Conservation (phyloP, 53 echinoderm and acorn worm genomes). For the Antedon mediterranea region DNA sequence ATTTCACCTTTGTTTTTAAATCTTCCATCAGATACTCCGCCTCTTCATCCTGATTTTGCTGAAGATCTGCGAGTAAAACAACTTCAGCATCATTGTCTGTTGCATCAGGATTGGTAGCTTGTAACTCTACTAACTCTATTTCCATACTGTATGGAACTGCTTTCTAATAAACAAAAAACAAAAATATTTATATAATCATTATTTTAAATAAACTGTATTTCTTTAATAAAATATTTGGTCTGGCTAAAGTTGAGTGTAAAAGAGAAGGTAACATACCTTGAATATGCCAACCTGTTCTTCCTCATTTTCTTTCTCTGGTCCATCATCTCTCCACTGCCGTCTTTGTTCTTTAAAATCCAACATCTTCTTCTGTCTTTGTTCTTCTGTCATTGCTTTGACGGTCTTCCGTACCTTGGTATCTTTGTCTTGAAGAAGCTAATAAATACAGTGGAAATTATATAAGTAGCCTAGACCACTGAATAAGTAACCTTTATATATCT, state of each 20-base stretch:
- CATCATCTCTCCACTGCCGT: slow-evolving; percentile 82
- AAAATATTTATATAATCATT: no score
- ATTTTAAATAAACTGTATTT: neutral
- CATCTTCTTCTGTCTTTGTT: slow-evolving; percentile 48
- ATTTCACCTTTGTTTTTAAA: slow-evolving; percentile 57
- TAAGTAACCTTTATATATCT: no score
- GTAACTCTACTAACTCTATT: slow-evolving; percentile 29
- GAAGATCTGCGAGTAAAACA: slow-evolving; percentile 66
- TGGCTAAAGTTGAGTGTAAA: neutral
- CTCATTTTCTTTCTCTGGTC: slow-evolving; percentile 65
- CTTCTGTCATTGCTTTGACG: slow-evolving; percentile 73
- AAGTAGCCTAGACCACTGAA: no score
- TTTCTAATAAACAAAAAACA: slow-evolving; percentile 32
- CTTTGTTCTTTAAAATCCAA: slow-evolving; percentile 67
- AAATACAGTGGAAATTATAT: neutral
- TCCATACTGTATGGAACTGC: slow-evolving; percentile 55
- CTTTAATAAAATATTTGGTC: neutral
- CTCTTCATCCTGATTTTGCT: slow-evolving; percentile 82
- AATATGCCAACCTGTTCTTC: slow-evolving; percentile 73
- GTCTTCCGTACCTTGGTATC: slow-evolving; percentile 37
- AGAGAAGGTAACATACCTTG: slow-evolving; percentile 28
- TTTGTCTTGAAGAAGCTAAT: slow-evolving; percentile 53
- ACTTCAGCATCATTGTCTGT: slow-evolving; percentile 56
- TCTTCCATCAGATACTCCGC: slow-evolving; percentile 54
- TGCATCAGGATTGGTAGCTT: slow-evolving; percentile 8